Base-by-base conservation (phyloP, 1,140 invertebrate genomes). In the Drosophila nigrodunni region DNA sequence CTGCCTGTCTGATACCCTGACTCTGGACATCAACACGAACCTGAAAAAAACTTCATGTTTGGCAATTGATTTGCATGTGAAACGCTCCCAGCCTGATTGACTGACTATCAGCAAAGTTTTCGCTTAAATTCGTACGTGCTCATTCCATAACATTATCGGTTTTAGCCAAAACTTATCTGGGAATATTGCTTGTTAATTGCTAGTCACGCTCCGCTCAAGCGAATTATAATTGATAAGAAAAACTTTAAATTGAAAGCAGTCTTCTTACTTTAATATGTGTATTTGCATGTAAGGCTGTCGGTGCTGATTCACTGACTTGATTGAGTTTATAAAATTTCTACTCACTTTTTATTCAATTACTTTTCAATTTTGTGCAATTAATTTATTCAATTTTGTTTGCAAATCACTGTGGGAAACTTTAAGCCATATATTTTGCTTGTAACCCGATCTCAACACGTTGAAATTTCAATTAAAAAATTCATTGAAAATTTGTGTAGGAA, bases 21-120 rank as follows among this genome's bases (percentile, higher is more conserved):
- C 57, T 61, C 39, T 15, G 66, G n/a, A 34, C 47, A 65, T 44
- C 25, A 34, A 13, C 47, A 68, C 47, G 65, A 67, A 67, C 25
- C 30, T 25, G 30, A 61, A 50, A 25, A 52, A 41, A 58, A 55
- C 43, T 55, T 21, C 44, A 50, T 74, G 64, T 79, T 50, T 67
- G 73, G 58, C 58, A 44, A 72, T 58, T 65, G 65, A 85, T 86
- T 86, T 87, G 82, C 82, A 87, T 86, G 78, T 81, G 61, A 47
- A 67, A 69, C 60, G 67, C 71, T 41, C 50, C 57, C 46, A 49
- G 35, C 18, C 62, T 79, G 77, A 77, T 80, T 80, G 72, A 76
- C 67, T 73, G 73, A 46, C 75, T 78, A 78, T 61, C 69, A 47
- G 50, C 43, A 47, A 39, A 47, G 49, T 54, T 64, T 25, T 25